Evolutionary conservation across 1,140 invertebrate genomes (phyloP), one percentile per base, ranked within the genome.

Genomic region (Philaenus spumarius): DNA sequence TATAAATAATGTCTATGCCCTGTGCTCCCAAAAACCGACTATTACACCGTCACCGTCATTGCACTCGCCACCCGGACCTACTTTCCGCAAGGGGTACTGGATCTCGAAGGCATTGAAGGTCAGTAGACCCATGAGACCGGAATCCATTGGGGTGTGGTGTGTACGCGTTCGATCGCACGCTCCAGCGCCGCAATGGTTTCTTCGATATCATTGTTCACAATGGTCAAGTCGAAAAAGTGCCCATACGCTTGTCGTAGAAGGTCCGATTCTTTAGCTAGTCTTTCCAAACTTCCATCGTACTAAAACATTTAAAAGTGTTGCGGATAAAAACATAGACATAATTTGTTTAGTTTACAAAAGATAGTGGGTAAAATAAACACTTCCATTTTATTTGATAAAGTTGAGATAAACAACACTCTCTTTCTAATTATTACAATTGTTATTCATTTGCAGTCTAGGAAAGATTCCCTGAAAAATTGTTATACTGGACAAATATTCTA

Each of bases 201-300:
- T 71, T 98, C 95, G 62, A 99, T 98, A 77, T 99, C 96, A 79
- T 98, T 98, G 80, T 99, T 99, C 19, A 98, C 90, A 68, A 99
- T 96, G 45, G 92, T 95, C 74, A 97, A 78, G 74, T 99, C 97
- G 78, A 99, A 98, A 75, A 93, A 94, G 73, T 98, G 96, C 19
- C 95, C 94, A 75, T 98, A 99, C 24, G 94, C 90, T 69, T 94
- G 90, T 46, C 92, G 87, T 51, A 99, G 77, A 71, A 95, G 85
- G 65, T 98, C 95, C 23, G 95, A 98, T 73, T 98, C 96, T 68
- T 93, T 93, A 11, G 91, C 89, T 56, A 99, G 77, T 57, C 93
- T 81, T 75, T 99, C 95, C 68, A 99, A 77, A 69, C 94, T 97
- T 37, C 95, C 95, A 75, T 97, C 93, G 69, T 90, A 94, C 93